Conservation (phyloP, 2,888 invertebrate genomes). For the Laspeyria flexula region DNA sequence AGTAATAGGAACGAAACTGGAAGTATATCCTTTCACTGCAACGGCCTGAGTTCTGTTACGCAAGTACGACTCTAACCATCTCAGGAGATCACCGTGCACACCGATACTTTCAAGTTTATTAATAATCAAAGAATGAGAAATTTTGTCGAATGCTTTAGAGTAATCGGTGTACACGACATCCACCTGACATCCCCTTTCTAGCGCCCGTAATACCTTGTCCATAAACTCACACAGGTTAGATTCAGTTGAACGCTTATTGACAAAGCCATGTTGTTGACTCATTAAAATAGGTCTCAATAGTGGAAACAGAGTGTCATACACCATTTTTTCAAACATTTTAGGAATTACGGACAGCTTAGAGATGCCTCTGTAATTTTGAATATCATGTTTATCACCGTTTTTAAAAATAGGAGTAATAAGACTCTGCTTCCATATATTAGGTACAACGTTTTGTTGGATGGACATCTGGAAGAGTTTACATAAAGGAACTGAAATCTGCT, state of each 20-base stretch:
- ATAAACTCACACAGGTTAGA: neutral
- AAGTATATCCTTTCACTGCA: conserved; percentile 11
- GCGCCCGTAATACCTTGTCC: neutral
- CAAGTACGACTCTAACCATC: conserved; percentile 11
- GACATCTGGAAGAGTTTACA: conserved; percentile 4
- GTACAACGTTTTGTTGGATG: neutral
- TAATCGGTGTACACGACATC: conserved; percentile 13
- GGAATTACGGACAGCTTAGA: conserved; percentile 1
- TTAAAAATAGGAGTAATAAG: conserved; percentile 5
- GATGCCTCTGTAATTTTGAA: neutral
- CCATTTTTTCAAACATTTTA: conserved; percentile 3
- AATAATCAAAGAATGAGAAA: conserved; percentile 5
- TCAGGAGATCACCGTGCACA: conserved; percentile 9
- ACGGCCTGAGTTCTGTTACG: conserved; percentile 8
- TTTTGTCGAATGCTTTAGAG: conserved; percentile 10
- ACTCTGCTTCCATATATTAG: neutral
- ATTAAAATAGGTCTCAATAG: neutral
- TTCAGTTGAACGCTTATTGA: neutral
- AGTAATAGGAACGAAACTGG: neutral
- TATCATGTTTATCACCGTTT: conserved; percentile 6
- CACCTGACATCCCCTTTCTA: conserved; percentile 8
- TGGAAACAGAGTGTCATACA: neutral
- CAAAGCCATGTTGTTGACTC: neutral
- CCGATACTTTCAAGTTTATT: conserved; percentile 7
- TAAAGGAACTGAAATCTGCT: neutral